Evolutionary conservation across 2,888 invertebrate genomes (phyloP), one percentile per base, ranked within the genome.

Genomic region (Scaptomyza caliginosa): DNA sequence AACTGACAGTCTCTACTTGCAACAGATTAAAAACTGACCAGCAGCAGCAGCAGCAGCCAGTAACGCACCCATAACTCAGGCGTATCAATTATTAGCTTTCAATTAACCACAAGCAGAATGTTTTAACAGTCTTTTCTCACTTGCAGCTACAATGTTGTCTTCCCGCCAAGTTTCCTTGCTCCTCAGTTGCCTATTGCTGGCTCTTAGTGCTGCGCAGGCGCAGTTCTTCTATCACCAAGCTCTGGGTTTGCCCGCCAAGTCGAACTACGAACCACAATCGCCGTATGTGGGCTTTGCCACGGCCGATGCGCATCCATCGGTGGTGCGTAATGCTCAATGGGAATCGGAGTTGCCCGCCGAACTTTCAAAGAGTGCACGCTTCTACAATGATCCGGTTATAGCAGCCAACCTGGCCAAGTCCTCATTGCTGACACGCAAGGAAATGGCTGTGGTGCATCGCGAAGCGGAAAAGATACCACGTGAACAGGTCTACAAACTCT

Each of bases 381-480:
- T 96, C 90, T 96, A 96, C 89, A 95, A 95, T 81, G 94, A 96
- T 91, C 96, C 96, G 0, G 90, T 92, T 2, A 93, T 96, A 10
- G 96, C 95, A 5, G 94, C 94, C 5, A 94, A 94, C 0, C 92
- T 96, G 8, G 96, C 96, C 1, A 94, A 94, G 80, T 95, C 95
- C 79, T 96, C 96, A 0, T 96, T 96, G 95, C 94, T 96, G 74
- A 93, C 94, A 0, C 93, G 94, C 73, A 95, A 95, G 86, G 96
- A 96, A 89, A 95, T 94, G 93, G 95, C 94, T 65, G 96, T 96
- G 0, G 93, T 94, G 39, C 93, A 96, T 85, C 93, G 96, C 10
- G 96, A 96, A 86, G 94, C 96, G 0, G 96, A 96, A 80, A 95
- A 95, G 90, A 96, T 96, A 65, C 94, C 96, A 0, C 93, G 96